Evolutionary conservation across 2,113 vertebrate genomes (phyloP), one percentile per base, ranked within the genome.

Genomic region (Xiphophorus couchianus): DNA sequence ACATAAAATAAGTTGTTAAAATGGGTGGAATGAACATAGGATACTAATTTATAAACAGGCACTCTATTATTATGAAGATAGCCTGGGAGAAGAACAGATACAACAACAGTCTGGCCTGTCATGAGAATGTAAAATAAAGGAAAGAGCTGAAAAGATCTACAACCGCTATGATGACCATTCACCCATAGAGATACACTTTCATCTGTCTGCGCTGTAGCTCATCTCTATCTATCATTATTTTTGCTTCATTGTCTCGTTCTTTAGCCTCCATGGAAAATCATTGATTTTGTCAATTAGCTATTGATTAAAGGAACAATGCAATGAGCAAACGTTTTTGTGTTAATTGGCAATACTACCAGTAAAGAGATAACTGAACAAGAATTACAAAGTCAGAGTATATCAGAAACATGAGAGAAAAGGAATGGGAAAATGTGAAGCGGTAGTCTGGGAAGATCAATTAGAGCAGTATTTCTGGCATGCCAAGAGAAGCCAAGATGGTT

Each of bases 301-400:
- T 27, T 61, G 79, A 82, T 87, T 83, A 80, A 73, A 48, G 89
- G 88, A 88, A 89, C 82, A 85, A 77, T 48, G 63, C 70, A 85
- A 76, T 82, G 88, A 91, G 80, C 76, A 74, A 77, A 89, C 84
- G 90, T 81, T 83, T 81, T 91, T 83, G 78, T 78, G 78, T 83
- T 90, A 88, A 91, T 89, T 76, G 89, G 84, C 85, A 87, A 85
- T 73, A 82, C 84, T 82, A 74, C 86, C 88, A 88, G 88, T 90
- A 86, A 86, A 87, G 80, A 75, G 73, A 91, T 48, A 66, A 72
- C 58, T 30, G 70, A 80, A 76, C 60, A 71, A 86, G 62, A 83
- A 80, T 62, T 17, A 19, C 17, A 48, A 48, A 48, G 86, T 83
- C 74, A 62, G 78, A 86, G 79, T 81, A 77, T 28, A 77, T 66